Percentiles rank a stretch among this genome's conserved stretches.
Evolutionary conservation across 1,140 invertebrate species (phyloP).

Genomic region (Macrobrachium nipponense): DNA sequence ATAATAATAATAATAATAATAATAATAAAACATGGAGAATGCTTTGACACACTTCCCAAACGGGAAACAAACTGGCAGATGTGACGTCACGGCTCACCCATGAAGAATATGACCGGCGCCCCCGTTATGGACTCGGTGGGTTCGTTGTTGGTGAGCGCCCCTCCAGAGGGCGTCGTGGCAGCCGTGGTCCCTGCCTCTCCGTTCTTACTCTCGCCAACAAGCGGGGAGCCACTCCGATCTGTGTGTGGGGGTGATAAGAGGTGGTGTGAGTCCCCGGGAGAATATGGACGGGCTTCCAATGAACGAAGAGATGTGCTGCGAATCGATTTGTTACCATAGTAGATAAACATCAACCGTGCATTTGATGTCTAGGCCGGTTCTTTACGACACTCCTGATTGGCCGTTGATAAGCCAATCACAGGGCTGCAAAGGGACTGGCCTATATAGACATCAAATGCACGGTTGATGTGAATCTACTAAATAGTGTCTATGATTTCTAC

Average conservation of each 20-base stretch:
- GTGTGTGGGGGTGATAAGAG: background rate
- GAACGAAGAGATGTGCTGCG: background rate
- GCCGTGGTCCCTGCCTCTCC: conserved; percentile 45
- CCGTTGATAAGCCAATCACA: no score
- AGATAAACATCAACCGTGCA: no score
- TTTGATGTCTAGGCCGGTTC: no score
- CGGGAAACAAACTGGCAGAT: background rate
- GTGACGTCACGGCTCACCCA: conserved; percentile 14
- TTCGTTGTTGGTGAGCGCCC: conserved; percentile 22
- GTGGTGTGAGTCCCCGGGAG: background rate
- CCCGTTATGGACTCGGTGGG: conserved; percentile 47
- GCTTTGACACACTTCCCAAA: background rate
- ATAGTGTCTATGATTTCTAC: no score
- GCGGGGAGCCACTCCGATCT: conserved; percentile 53
- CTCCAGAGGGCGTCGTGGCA: conserved; percentile 34
- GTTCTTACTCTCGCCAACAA: conserved; percentile 48
- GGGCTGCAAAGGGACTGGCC: no score
- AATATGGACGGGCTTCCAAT: background rate
- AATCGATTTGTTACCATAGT: no score
- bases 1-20: no score
- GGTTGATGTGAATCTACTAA: no score
- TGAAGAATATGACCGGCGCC: conserved; percentile 53
- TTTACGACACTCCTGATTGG: no score
- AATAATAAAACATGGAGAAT: no score
- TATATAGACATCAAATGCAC: no score